Evolutionary conservation across 2,888 invertebrate species (phyloP).

Genomic region (Macaria notata): DNA sequence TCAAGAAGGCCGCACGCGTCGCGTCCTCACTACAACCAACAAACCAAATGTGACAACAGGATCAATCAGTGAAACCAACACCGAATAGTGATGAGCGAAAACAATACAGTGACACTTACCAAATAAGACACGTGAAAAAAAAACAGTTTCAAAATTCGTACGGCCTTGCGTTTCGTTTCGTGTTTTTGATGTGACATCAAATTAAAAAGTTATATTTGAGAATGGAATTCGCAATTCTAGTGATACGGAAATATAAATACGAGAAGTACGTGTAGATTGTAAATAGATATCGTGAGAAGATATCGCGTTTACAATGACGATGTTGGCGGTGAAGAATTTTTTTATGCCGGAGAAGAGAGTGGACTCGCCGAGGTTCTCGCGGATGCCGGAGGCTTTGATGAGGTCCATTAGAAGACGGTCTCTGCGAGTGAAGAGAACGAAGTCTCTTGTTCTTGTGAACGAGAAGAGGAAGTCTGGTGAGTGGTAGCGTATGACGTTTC

Average conservation of each 20-base stretch:
- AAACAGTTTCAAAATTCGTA: constrained; percentile 21
- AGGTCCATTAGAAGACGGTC: constrained; percentile 87
- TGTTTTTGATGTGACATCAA: constrained; percentile 18
- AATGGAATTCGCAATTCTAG: constrained; percentile 25
- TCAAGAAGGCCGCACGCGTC: constrained; percentile 25
- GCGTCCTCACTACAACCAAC: constrained; percentile 12
- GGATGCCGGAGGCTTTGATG: constrained; percentile 89
- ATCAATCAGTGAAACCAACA: constrained; percentile 31
- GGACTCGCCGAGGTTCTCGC: constrained; percentile 81
- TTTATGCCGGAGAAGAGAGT: constrained; percentile 85
- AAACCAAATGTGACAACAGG: constrained; percentile 39
- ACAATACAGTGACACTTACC: constrained; percentile 46
- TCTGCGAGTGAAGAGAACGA: constrained; percentile 87
- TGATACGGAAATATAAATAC: constrained; percentile 18
- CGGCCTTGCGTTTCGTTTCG: constrained; percentile 21
- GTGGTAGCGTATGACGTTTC: constrained; percentile 71
- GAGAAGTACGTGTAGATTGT: constrained; percentile 6
- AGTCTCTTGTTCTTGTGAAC: constrained; percentile 86
- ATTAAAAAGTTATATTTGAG: constrained; percentile 19
- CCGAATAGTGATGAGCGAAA: constrained; percentile 48
- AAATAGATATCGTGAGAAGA: constrained; percentile 16
- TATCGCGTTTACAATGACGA: constrained; percentile 49
- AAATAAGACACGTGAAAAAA: constrained; percentile 37
- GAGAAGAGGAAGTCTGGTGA: constrained; percentile 92
- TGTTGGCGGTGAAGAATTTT: constrained; percentile 89